phyloP scores from a whole-genome alignment of 1,140 invertebrate genomes.

The Asbolus verrucosus region DNA sequence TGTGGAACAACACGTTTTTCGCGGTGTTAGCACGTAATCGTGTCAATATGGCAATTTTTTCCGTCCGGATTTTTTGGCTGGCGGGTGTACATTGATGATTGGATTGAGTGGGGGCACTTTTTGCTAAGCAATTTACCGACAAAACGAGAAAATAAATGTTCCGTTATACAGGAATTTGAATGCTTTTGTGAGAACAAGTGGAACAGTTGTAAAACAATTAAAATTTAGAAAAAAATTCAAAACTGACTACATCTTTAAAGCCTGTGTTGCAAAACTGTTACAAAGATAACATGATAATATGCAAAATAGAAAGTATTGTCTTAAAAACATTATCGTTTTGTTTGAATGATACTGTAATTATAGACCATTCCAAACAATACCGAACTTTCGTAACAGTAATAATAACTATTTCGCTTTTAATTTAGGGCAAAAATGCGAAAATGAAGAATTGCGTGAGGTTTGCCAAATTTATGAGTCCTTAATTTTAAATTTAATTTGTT shows the following conservation, averaged over 20 bases:
- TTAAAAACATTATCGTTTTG: slow-evolving; percentile 13
- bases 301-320: slow-evolving; percentile 34
- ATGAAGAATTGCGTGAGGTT: slow-evolving; percentile 26
- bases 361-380: slow-evolving; percentile 8
- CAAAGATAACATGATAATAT: slow-evolving; percentile 22
- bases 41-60: not conserved
- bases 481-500: slow-evolving; percentile 26
- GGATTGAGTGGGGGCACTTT: slow-evolving; percentile 1
- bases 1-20: slow-evolving; percentile 13
- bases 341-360: slow-evolving; percentile 20
- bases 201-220: slow-evolving; percentile 31
- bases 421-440: not conserved
- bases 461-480: slow-evolving; percentile 22
- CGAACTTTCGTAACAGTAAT: slow-evolving; percentile 27
- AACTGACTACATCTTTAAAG: not conserved
- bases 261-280: slow-evolving; percentile 11
- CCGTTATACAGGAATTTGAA: slow-evolving; percentile 34
- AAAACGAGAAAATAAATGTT: slow-evolving; percentile 22
- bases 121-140: slow-evolving; percentile 14
- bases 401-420: slow-evolving; percentile 1
- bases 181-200: slow-evolving; percentile 1
- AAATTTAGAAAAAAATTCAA: slow-evolving; percentile 2
- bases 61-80: no score
- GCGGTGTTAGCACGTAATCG: not conserved
- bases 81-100: no score